Evolutionary conservation across 2,888 invertebrate species (phyloP).

Genomic region (Caenorhabditis imperialis): DNA sequence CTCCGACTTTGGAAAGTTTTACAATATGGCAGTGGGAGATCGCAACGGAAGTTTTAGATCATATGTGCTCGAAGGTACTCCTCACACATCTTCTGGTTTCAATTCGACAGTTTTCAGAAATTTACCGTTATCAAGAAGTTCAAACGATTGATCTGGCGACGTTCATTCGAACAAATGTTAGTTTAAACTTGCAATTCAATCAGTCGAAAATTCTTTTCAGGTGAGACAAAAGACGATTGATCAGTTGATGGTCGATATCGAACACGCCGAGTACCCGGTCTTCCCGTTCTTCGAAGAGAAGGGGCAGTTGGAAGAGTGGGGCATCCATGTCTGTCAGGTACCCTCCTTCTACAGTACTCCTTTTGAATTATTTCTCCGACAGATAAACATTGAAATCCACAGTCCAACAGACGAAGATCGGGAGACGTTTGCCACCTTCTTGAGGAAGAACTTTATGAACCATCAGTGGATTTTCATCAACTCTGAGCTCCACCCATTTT

Average conservation of each 20-base stretch:
- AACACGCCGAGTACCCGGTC: constrained; percentile 63
- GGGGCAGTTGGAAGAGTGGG: constrained; percentile 47
- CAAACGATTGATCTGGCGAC: constrained; percentile 54
- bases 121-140: constrained; percentile 61
- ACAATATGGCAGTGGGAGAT: constrained; percentile 61
- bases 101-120: constrained; percentile 57
- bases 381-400: constrained; percentile 65
- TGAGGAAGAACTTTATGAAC: constrained; percentile 40
- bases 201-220: constrained; percentile 10
- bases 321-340: constrained; percentile 60
- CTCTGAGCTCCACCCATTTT: constrained; percentile 39
- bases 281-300: constrained; percentile 54
- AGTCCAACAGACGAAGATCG: constrained; percentile 51
- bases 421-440: constrained; percentile 25
- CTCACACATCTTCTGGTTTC: background rate
- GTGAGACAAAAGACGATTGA: constrained; percentile 46
- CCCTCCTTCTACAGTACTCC: too few species aligned
- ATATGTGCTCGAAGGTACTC: constrained; percentile 58
- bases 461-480: constrained; percentile 53
- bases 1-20: constrained; percentile 58
- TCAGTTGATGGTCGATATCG: constrained; percentile 64
- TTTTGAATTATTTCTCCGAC: too few species aligned
- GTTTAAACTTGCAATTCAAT: background rate
- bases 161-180: constrained; percentile 53
- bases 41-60: constrained; percentile 58